Base-by-base conservation (phyloP, 2,888 invertebrate species). In the Tineola bisselliella region DNA sequence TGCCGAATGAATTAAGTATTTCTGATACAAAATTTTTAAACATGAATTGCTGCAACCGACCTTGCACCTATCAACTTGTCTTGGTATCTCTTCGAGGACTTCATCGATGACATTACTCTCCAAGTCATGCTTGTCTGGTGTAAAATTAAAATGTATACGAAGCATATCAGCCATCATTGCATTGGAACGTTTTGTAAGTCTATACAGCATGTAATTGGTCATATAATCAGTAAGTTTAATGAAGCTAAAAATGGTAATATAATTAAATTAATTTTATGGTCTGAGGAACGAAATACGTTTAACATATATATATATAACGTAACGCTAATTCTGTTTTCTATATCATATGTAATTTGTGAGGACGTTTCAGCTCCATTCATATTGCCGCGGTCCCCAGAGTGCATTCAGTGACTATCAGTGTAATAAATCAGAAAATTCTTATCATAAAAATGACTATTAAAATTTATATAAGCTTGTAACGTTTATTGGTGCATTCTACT, bases 201-300 rank as follows among this genome's bases (percentile, higher is more conserved):
- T 84, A 70, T 92, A 91, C 60, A 93, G 77, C 88, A 92, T 89
- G 66, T 90, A 90, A 64, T 91, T 89, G 54, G 91, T 89, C 84
- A 93, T 90, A 70, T 92, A 93, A 70, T 94, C 94, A 15, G 89
- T 86, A 61, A 91, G 76, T 65, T 90, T 92, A 61, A 94, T 89
- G 65, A 92, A 94, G 70, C 93, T 94, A 69, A 11, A 70, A 76
- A 63, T 63, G 64, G 65, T 5, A 66, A 59, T 38, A 10, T 25
- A 6, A 25, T 2, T 4, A 25, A 25, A 4, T 25, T 25, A 2
- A 25, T 25, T 59, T 63, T 13, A 8, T 15, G 60, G 38, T 59
- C 44, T 44, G 44, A 44, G 44, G 44, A 5, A 3, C 44, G n/a
- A n/a, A n/a, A n/a, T n/a, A n/a, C n/a, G n/a, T n/a, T n/a, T n/a